Percentiles rank a stretch among this genome's conserved stretches.
phyloP scores from a whole-genome alignment of 2,888 invertebrate species.

The Dryadula phaetusa region DNA sequence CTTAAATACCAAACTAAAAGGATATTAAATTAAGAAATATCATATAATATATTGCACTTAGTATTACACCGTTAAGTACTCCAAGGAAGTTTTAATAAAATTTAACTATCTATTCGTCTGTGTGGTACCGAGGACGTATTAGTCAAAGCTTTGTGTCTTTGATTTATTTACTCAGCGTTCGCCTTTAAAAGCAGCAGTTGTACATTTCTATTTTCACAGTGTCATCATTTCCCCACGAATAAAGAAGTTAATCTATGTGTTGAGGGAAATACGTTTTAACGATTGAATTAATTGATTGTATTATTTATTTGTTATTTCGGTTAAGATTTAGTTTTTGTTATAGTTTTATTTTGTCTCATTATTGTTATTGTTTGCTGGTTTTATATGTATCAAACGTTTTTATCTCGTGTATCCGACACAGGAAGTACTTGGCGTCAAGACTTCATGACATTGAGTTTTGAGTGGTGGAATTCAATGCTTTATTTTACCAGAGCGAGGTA shows the following conservation, averaged over 20 bases:
- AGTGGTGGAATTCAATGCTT: too few species aligned
- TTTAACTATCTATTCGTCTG: slow-evolving; percentile 36
- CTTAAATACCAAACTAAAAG: not conserved
- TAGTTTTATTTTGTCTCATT: not conserved
- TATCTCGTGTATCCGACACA: too few species aligned
- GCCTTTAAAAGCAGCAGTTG: slow-evolving; percentile 43
- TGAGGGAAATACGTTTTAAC: slow-evolving; percentile 25
- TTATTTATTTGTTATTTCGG: slow-evolving; percentile 6
- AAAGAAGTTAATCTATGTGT: slow-evolving; percentile 42
- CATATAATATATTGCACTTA: not conserved
- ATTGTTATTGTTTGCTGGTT: not conserved
- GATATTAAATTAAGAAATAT: slow-evolving; percentile 6
- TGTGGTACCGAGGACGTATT: slow-evolving; percentile 42
- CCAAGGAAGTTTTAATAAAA: not conserved
- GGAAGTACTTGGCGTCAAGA: too few species aligned
- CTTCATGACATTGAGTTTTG: too few species aligned
- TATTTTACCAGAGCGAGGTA: too few species aligned
- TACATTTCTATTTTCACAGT: slow-evolving; percentile 44
- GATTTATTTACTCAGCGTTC: slow-evolving; percentile 46
- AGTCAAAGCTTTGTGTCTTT: slow-evolving; percentile 47
- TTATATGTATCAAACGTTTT: not conserved
- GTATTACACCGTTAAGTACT: slow-evolving; percentile 8
- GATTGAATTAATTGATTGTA: slow-evolving; percentile 25
- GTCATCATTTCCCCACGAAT: slow-evolving; percentile 39
- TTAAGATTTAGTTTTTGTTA: not conserved